phyloP scores from a whole-genome alignment of 2,113 vertebrate species.

The Oryctolagus cuniculus region DNA sequence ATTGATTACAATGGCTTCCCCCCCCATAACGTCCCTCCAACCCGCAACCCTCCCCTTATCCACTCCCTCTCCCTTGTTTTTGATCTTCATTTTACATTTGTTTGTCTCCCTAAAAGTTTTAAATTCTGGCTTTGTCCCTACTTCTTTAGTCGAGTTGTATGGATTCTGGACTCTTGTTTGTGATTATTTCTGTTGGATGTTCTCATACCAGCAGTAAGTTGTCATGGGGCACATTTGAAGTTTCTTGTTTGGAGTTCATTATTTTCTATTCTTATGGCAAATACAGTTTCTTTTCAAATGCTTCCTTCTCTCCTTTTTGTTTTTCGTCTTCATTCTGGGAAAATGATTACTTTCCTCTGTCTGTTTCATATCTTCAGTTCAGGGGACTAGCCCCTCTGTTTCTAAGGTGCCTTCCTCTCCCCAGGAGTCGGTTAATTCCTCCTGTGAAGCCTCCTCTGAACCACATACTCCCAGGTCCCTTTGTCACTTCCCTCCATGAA shows the following conservation, averaged over 20 bases:
- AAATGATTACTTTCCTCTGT: too few species aligned
- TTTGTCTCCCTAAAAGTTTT: not conserved
- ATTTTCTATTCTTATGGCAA: not conserved
- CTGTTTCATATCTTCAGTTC: not conserved
- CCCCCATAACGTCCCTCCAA: too few species aligned
- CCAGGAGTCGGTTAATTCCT: not conserved
- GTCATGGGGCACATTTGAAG: too few species aligned
- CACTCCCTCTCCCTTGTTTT: too few species aligned
- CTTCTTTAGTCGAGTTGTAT: not conserved
- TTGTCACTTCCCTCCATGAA: not conserved
- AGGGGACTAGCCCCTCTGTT: not conserved
- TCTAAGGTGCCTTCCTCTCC: not conserved
- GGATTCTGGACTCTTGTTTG: not conserved
- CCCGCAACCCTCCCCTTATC: too few species aligned
- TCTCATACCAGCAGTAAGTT: too few species aligned
- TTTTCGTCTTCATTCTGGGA: not conserved
- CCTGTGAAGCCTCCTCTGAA: not conserved
- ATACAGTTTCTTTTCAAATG: not conserved
- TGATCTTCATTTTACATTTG: not conserved
- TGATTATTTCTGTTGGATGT: not conserved
- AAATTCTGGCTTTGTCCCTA: not conserved
- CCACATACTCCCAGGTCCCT: not conserved
- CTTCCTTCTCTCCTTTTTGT: not conserved
- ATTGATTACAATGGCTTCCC: too few species aligned
- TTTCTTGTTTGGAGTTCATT: not conserved